Conservation (phyloP, 2,888 invertebrate genomes). For the Orthosia gothica region DNA sequence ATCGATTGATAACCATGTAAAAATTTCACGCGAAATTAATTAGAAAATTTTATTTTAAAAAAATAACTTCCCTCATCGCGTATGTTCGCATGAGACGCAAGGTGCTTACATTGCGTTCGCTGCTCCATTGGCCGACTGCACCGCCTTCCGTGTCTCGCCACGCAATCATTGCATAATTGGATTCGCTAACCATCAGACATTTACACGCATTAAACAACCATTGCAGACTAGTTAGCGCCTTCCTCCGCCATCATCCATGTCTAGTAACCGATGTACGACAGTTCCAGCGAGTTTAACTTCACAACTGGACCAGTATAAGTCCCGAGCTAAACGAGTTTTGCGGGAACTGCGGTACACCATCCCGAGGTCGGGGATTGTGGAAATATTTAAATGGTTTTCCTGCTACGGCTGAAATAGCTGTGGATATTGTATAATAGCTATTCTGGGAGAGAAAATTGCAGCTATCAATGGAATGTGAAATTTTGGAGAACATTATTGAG, state of each 20-base stretch:
- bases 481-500: constrained; percentile 30
- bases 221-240: constrained; percentile 59
- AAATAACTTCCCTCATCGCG: constrained; percentile 63
- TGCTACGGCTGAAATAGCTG: constrained; percentile 73
- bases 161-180: constrained; percentile 84
- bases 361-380: constrained; percentile 86
- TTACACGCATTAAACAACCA: constrained; percentile 70
- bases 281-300: constrained; percentile 50
- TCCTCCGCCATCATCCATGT: constrained; percentile 16
- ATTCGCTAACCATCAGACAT: constrained; percentile 63
- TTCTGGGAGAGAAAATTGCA: constrained; percentile 40
- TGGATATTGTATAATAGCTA: constrained; percentile 66
- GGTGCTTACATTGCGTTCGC: constrained; percentile 79
- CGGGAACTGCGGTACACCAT: constrained; percentile 81
- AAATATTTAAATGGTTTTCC: constrained; percentile 87
- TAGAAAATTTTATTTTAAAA: constrained; percentile 64
- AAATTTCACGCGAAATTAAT: constrained; percentile 48
- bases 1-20: constrained; percentile 39
- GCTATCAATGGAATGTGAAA: constrained; percentile 21
- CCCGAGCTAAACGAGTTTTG: constrained; percentile 84
- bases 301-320: constrained; percentile 66
- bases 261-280: constrained; percentile 64
- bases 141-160: constrained; percentile 87
- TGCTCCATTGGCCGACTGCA: constrained; percentile 89
- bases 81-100: constrained; percentile 75